A percentile compares a stretch with the other conserved stretches of the same genome.
Evolutionary conservation across 2,888 invertebrate species (phyloP).

Genomic region (Elegia similella): DNA sequence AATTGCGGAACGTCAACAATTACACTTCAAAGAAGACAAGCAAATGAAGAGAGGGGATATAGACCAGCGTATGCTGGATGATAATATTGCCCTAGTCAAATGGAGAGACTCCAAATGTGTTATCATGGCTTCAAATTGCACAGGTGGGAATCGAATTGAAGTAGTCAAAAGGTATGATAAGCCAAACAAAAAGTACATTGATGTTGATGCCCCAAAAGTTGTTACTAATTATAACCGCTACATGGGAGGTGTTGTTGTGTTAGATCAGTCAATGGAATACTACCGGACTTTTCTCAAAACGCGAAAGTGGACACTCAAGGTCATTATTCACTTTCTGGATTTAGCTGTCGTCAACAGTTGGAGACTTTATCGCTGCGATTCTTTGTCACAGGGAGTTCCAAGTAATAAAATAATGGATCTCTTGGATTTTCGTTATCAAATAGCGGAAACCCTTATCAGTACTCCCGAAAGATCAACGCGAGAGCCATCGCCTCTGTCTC

Average conservation of each 20-base stretch:
- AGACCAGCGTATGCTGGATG: too few relatives aligned
- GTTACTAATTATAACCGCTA: conserved; percentile 11
- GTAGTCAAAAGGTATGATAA: conserved; percentile 11
- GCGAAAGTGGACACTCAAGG: conserved; percentile 3
- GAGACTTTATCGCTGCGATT: background rate
- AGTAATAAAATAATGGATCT: background rate
- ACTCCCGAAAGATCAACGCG: too few relatives aligned
- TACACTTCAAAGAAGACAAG: background rate
- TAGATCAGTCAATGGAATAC: conserved; percentile 9
- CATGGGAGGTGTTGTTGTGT: conserved; percentile 14
- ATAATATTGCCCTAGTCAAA: too few relatives aligned
- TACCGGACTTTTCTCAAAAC: conserved; percentile 9
- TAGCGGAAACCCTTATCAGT: conserved; percentile 17
- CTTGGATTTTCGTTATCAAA: too few relatives aligned
- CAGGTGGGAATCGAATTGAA: conserved; percentile 4
- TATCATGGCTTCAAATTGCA: too few relatives aligned
- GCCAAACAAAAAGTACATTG: background rate
- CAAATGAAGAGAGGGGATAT: too few relatives aligned
- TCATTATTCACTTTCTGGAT: conserved; percentile 1
- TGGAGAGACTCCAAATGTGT: too few relatives aligned
- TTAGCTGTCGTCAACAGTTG: background rate
- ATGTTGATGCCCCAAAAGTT: conserved; percentile 12
- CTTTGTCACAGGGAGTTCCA: background rate
- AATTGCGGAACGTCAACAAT: background rate
- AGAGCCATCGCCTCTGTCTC: conserved; percentile 15